Percentiles rank a stretch among this genome's conserved stretches.
Evolutionary conservation across 2,888 invertebrate genomes (phyloP).

Genomic region (Biston stratarius): DNA sequence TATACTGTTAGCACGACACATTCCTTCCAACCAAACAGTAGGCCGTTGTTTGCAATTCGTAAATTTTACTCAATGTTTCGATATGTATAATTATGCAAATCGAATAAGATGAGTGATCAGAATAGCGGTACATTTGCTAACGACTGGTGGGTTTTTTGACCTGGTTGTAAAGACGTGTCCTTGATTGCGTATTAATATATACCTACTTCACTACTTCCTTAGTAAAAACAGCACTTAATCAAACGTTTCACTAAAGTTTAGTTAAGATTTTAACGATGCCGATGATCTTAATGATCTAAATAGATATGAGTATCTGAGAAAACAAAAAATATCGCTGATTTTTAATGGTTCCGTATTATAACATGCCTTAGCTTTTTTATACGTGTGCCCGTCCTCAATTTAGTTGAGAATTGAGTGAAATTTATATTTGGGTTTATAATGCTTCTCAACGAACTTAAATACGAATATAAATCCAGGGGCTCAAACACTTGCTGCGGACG

Average conservation of each 20-base stretch:
- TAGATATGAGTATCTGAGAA: no score
- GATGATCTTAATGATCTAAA: no score
- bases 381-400: no score
- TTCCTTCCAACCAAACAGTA: background rate
- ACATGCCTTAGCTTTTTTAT: no score
- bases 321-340: no score
- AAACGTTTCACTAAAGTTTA: background rate
- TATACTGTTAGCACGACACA: background rate
- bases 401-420: no score
- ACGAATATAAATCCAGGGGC: no score
- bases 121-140: slow-evolving; percentile 66
- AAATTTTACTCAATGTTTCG: slow-evolving; percentile 3
- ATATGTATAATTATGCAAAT: slow-evolving; percentile 52
- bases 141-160: slow-evolving; percentile 59
- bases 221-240: background rate
- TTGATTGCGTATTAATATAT: slow-evolving; percentile 53
- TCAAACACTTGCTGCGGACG: no score
- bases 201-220: slow-evolving; percentile 13
- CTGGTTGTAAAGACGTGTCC: slow-evolving; percentile 57
- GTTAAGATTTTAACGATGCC: background rate
- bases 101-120: slow-evolving; percentile 59
- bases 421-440: no score
- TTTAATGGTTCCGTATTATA: no score
- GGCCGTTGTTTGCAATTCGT: slow-evolving; percentile 2
- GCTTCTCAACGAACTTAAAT: no score